Evolutionary conservation across 2,888 invertebrate species (phyloP), one percentile per base, ranked within the genome.

Genomic region (Agrotis exclamationis): DNA sequence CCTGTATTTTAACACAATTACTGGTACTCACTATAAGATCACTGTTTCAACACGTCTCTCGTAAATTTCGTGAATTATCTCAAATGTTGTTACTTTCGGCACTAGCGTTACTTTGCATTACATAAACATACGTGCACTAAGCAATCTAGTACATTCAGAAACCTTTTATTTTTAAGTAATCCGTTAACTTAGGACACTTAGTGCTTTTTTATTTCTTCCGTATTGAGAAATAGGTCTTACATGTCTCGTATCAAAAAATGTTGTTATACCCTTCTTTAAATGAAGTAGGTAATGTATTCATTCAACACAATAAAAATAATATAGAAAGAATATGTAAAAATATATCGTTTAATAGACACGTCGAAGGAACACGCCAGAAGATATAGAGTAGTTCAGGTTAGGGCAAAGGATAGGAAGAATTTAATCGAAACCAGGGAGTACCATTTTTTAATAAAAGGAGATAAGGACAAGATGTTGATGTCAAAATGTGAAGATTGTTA

Each of bases 1-100:
- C 80, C 62, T 56, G 77, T 58, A 65, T 63, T 59, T 44, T 58
- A 44, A 63, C 64, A 53, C 75, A 79, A 75, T 65, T 74, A 59
- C 67, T 59, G n/a, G 28, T 39, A 13, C 33, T 45, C 50, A 18
- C 33, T 76, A 24, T 71, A 56, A 45, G 45, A 75, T 50, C 67
- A 57, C 22, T 14, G 45, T 72, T 57, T 24, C 72, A 56, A 18
- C 56, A 76, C 33, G 33, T 24, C 13, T 44, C 56, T 50, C 56
- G 67, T 76, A 33, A 67, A 66, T 48, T 28, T 75, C n/a, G n/a
- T 24, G 22, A 74, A 63, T 53, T 47, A 53, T 71, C 18, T 68
- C 22, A 74, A 74, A 71, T 44, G 39, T 18, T 70, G 13, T 65
- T 57, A 76, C 56, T 72, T 67, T 57, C 24, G 68, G 50, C 50